Conservation (phyloP, 2,113 vertebrate genomes). For the Misgurnus mizolepis region DNA sequence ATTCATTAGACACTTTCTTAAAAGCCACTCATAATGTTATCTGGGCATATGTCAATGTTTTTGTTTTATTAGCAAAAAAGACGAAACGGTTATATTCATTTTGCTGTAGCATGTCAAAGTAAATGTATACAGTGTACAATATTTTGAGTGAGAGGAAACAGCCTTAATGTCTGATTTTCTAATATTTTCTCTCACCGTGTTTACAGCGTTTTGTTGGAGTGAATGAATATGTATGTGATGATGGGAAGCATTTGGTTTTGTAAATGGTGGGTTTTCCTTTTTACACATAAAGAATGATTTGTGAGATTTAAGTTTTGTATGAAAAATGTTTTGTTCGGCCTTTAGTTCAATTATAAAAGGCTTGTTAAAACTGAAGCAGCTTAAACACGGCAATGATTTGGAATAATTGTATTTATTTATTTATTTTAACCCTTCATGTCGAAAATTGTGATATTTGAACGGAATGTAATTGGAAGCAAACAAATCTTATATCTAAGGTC, state of each 20-base stretch:
- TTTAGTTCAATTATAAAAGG: too few species aligned
- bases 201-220: conserved; percentile 59
- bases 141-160: conserved; percentile 60
- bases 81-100: conserved; percentile 72
- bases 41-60: conserved; percentile 57
- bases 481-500: too few species aligned
- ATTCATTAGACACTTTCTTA: conserved; percentile 63
- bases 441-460: too few species aligned
- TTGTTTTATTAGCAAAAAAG: conserved; percentile 76
- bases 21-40: conserved; percentile 62
- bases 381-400: background rate
- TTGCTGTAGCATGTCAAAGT: conserved; percentile 95
- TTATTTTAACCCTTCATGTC: too few species aligned
- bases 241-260: conserved; percentile 61
- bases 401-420: too few species aligned
- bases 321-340: too few species aligned
- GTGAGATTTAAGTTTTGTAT: background rate
- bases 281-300: conserved; percentile 37
- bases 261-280: conserved; percentile 53
- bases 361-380: background rate
- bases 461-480: too few species aligned
- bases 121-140: conserved; percentile 87
- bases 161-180: conserved; percentile 77
- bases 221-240: conserved; percentile 50
- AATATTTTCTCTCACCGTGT: conserved; percentile 67